Conservation (phyloP, 2,888 invertebrate species). For the Nycteola revayana region DNA sequence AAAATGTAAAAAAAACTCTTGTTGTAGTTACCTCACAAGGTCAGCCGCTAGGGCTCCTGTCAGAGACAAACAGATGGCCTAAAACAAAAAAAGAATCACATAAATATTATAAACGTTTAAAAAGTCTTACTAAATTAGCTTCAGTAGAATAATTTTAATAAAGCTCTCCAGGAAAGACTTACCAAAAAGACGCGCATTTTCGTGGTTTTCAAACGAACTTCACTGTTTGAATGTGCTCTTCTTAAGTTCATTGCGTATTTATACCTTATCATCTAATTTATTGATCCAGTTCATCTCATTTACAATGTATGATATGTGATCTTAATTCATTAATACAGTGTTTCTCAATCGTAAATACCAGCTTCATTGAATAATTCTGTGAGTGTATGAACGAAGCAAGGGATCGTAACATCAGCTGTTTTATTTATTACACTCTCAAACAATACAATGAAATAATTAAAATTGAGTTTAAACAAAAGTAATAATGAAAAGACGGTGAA, state of each 20-base stretch:
- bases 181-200: slow-evolving; percentile 70
- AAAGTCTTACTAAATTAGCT: too few species aligned
- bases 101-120: too few species aligned
- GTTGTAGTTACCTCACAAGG: slow-evolving; percentile 42
- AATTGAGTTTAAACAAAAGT: too few species aligned
- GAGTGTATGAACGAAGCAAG: too few species aligned
- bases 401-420: too few species aligned
- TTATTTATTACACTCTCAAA: too few species aligned
- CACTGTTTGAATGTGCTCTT: slow-evolving; percentile 64
- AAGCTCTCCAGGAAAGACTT: too few species aligned
- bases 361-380: slow-evolving; percentile 15
- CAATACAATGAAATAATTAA: too few species aligned
- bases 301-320: slow-evolving; percentile 60
- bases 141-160: too few species aligned
- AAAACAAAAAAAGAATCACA: slow-evolving; percentile 32
- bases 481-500: too few species aligned
- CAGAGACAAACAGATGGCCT: slow-evolving; percentile 58
- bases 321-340: slow-evolving; percentile 55
- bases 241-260: slow-evolving; percentile 64
- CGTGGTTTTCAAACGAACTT: slow-evolving; percentile 56
- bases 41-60: slow-evolving; percentile 61
- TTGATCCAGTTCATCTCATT: slow-evolving; percentile 63
- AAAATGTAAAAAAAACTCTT: too few species aligned
- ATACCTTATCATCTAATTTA: slow-evolving; percentile 72
- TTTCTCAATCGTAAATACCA: slow-evolving; percentile 56